Evolutionary conservation across 2,888 invertebrate species (phyloP).

Genomic region (Tromatobia lineatoria): DNA sequence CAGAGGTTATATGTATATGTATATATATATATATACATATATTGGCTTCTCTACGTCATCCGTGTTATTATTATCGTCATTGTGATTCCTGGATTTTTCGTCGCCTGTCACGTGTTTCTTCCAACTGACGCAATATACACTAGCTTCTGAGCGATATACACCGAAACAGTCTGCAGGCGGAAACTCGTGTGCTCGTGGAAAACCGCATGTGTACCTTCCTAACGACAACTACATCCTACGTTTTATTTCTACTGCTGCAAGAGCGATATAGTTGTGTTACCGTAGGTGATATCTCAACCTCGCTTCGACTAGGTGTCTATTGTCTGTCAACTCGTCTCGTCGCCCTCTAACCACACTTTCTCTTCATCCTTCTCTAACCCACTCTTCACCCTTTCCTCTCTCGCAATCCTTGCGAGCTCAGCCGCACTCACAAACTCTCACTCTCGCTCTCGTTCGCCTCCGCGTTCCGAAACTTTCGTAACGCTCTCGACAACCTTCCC

Average conservation of each 20-base stretch:
- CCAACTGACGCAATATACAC: background rate
- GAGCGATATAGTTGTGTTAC: background rate
- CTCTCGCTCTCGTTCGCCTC: conserved; percentile 54
- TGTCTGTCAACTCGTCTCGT: conserved; percentile 11
- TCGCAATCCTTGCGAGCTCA: conserved; percentile 8
- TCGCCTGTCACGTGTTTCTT: conserved; percentile 2
- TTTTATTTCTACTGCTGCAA: background rate
- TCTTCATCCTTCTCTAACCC: no score
- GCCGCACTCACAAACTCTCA: conserved; percentile 39
- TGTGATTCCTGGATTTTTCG: background rate
- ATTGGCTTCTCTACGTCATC: background rate
- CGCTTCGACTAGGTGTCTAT: background rate
- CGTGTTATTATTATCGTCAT: background rate
- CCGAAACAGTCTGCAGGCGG: background rate
- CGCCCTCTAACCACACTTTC: background rate
- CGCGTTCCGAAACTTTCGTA: conserved; percentile 50
- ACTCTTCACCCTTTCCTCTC: background rate
- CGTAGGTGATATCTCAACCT: background rate
- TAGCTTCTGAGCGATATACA: background rate
- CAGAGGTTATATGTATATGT: background rate
- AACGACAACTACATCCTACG: conserved; percentile 3
- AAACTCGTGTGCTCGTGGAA: background rate
- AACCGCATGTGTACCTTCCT: background rate
- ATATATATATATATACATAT: no score
- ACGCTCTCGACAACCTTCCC: conserved; percentile 28